phyloP scores from a whole-genome alignment of 2,797 vertebrate genomes.

The Carapus acus region DNA sequence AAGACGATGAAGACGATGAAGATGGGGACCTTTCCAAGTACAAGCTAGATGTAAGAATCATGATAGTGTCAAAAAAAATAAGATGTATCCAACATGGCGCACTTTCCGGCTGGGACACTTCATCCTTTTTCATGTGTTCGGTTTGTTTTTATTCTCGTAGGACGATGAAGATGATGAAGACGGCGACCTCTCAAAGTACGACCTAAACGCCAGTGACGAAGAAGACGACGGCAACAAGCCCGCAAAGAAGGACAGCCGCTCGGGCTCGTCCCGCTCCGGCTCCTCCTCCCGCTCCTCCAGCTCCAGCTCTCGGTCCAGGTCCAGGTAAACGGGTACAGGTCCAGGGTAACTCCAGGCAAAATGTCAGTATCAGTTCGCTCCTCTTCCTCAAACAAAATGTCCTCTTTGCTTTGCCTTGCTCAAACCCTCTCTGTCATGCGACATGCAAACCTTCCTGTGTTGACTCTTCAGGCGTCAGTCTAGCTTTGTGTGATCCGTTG shows the following conservation, averaged over 20 bases:
- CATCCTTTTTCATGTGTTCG: too few relatives aligned
- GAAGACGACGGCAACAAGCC: conserved; percentile 68
- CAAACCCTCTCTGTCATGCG: conserved; percentile 20
- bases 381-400: conserved; percentile 73
- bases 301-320: conserved; percentile 99
- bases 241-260: conserved; percentile 80
- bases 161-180: conserved; percentile 75
- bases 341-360: conserved; percentile 99
- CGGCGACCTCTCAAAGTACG: background rate
- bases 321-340: conserved; percentile 99
- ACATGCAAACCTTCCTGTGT: background rate
- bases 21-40: conserved; percentile 97
- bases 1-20: conserved; percentile 88
- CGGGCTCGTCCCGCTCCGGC: conserved; percentile 86
- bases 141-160: too few relatives aligned
- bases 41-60: conserved; percentile 85
- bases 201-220: background rate
- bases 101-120: too few relatives aligned
- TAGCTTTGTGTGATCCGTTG: background rate
- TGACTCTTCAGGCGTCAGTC: background rate
- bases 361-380: conserved; percentile 99
- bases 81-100: background rate
- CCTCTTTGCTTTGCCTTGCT: conserved; percentile 40
- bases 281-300: conserved; percentile 94
- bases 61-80: too few relatives aligned